phyloP scores from a whole-genome alignment of 2,113 vertebrate genomes.

The Antechinus stuartii region DNA sequence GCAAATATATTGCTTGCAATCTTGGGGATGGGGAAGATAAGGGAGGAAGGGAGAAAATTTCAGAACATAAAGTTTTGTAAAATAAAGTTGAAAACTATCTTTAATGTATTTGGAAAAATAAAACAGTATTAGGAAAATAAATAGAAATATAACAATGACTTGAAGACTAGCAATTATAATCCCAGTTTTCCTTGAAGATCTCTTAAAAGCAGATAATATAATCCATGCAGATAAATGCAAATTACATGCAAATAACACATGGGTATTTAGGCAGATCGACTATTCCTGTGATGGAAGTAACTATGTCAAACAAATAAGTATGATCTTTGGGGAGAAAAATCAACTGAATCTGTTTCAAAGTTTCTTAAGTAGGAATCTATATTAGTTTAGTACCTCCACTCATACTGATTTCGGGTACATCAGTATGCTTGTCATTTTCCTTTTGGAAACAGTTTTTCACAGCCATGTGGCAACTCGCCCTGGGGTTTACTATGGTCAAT shows the following conservation, averaged over 20 bases:
- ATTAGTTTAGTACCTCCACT: no score
- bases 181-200: constrained; percentile 60
- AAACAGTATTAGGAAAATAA: no score
- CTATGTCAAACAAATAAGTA: constrained; percentile 36
- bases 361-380: constrained; percentile 22
- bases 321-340: constrained; percentile 48
- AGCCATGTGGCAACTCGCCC: no score
- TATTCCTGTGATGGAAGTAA: constrained; percentile 36
- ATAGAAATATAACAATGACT: constrained; percentile 6
- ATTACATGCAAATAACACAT: constrained; percentile 31
- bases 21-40: no score
- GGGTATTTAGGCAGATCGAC: constrained; percentile 52
- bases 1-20: not conserved
- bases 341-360: not conserved
- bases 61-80: no score
- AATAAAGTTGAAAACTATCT: no score
- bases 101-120: no score
- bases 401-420: no score
- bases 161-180: constrained; percentile 37
- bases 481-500: no score
- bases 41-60: no score
- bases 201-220: constrained; percentile 61
- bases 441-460: no score
- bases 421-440: no score
- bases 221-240: constrained; percentile 58